These are phyloP conservation scores for Lasioglossum albipes DNA, from an alignment of 1,140 invertebrate genomes.

Conservation along the genomic window DNA sequence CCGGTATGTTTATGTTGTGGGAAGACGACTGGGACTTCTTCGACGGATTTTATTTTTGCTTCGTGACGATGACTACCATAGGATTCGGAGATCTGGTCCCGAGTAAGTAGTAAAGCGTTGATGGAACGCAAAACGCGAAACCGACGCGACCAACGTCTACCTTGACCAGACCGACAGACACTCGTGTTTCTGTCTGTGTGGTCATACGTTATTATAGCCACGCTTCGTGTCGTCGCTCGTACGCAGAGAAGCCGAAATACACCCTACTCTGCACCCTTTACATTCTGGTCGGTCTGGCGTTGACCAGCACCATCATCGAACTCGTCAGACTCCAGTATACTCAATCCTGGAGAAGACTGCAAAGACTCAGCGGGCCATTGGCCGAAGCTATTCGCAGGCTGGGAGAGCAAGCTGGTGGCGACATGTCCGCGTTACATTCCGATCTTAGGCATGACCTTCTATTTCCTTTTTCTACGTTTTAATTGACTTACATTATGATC, in stretches of 20 bases:
- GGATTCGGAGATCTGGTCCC: slow-evolving; percentile 96
- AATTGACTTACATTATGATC: too few relatives aligned
- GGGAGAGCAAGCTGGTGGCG: slow-evolving; percentile 87
- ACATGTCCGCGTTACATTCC: slow-evolving; percentile 85
- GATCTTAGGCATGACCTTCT: slow-evolving; percentile 80
- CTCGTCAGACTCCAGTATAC: slow-evolving; percentile 91
- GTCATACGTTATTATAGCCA: slow-evolving; percentile 33
- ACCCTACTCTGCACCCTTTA: slow-evolving; percentile 95
- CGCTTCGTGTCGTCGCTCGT: slow-evolving; percentile 30
- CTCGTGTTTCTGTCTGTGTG: neutral
- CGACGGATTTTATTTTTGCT: slow-evolving; percentile 96
- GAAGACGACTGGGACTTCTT: slow-evolving; percentile 95
- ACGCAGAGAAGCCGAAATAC: slow-evolving; percentile 89
- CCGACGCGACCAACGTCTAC: too few relatives aligned
- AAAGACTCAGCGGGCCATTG: slow-evolving; percentile 88
- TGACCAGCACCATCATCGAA: slow-evolving; percentile 97
- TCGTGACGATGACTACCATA: slow-evolving; percentile 97
- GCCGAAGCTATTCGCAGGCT: slow-evolving; percentile 88
- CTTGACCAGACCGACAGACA: neutral
- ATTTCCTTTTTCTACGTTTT: too few relatives aligned
- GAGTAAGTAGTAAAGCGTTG: slow-evolving; percentile 82
- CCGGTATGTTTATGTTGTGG: slow-evolving; percentile 87
- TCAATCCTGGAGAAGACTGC: slow-evolving; percentile 89
- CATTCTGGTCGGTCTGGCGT: slow-evolving; percentile 94
- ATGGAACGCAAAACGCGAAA: neutral